Base-by-base conservation (phyloP, 2,113 vertebrate species). In the Calyptommatus sinebrachiatus region DNA sequence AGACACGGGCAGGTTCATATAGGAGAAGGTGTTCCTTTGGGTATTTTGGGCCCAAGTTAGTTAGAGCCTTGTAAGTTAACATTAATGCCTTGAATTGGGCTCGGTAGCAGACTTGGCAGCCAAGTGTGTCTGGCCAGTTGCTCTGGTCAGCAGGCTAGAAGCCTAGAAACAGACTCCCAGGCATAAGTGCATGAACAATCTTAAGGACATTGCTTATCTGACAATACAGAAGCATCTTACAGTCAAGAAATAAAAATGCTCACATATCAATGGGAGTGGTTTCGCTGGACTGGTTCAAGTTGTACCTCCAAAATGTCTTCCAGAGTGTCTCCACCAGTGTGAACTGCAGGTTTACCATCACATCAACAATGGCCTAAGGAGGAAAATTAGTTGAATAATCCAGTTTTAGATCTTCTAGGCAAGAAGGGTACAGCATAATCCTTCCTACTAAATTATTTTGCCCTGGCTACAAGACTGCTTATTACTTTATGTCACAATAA, bases 241-340 rank as follows among this genome's bases (percentile, higher is more conserved):
- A 50, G 48, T 14, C 48, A 65, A 66, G 12, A 29, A 29, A 66
- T 2, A 66, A 22, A 66, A 22, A 24, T 16, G 93, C 96, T 95
- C 88, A 97, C 97, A 97, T 93, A 24, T 92, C 94, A 76, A 95
- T 91, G 0, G 95, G 85, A 1, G 95, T 93, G 1, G 91, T 80
- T 73, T 97, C 95, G 0, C 84, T 94, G 88, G 91, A 92, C 89
- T 96, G 96, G 83, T 89, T 96, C 88, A 97, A 94, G 88, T 95
- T 96, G 92, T 96, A 97, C 89, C 97, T 95, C 97, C 97, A 98
- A 91, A 97, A 98, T 31, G 95, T 97, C 88, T 98, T 97, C 97
- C 97, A 98, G 67, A 98, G 92, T 0, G 97, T 97, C 92, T 98
- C 97, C 53, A 98, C 97, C 66, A 98, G 94, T 7, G 95, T 95